Percentiles rank a stretch among this genome's conserved stretches.
phyloP scores from a whole-genome alignment of 2,113 vertebrate species.

The Etheostoma spectabile region DNA sequence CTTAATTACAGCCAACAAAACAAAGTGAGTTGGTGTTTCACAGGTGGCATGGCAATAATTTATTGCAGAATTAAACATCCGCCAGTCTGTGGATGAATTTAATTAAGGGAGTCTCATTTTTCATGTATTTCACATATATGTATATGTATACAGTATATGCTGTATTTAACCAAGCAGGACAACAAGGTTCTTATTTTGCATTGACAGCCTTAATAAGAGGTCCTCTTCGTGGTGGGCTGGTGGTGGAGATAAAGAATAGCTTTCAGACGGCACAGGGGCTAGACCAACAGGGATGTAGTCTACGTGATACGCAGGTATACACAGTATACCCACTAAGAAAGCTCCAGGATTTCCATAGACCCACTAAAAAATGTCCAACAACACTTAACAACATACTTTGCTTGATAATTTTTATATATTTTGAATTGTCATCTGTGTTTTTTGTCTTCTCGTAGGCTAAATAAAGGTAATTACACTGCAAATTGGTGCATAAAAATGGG shows the following conservation, averaged over 20 bases:
- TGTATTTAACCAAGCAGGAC: neutral
- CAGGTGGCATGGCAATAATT: conserved; percentile 49
- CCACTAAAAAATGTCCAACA: too few species aligned
- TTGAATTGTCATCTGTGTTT: too few species aligned
- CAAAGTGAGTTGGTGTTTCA: conserved; percentile 42
- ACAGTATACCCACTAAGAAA: too few species aligned
- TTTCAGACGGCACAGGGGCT: neutral
- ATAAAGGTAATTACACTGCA: too few species aligned
- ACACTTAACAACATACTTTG: too few species aligned
- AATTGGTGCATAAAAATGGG: too few species aligned
- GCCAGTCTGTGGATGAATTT: neutral
- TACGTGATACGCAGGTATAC: too few species aligned
- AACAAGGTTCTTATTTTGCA: neutral
- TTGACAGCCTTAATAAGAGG: neutral
- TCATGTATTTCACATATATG: neutral
- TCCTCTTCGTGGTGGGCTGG: neutral
- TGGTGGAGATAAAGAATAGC: neutral
- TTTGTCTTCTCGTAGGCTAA: too few species aligned
- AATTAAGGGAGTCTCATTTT: neutral
- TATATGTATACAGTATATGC: too few species aligned
- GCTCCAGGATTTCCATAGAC: too few species aligned
- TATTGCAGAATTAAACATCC: conserved; percentile 28
- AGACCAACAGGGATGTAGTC: neutral
- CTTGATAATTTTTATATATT: too few species aligned
- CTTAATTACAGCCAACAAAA: conserved; percentile 56